Percentiles rank a stretch among this genome's conserved stretches.
These are phyloP conservation scores for Caenorhabditis zanzibari DNA, from an alignment of 2,888 invertebrate genomes.

Conservation along the genomic window DNA sequence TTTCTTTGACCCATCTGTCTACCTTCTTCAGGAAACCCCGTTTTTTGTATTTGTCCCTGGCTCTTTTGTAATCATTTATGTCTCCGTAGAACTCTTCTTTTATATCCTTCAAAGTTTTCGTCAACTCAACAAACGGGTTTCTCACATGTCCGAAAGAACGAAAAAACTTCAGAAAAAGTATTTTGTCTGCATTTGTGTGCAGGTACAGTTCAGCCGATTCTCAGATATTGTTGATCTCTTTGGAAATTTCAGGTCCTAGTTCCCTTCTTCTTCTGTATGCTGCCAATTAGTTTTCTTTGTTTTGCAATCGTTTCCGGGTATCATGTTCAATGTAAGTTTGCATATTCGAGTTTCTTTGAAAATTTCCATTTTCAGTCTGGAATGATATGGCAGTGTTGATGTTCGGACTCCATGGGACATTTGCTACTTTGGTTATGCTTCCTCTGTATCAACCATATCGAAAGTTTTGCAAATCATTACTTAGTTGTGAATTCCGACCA, in stretches of 20 bases:
- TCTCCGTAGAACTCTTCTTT: slow-evolving; percentile 34
- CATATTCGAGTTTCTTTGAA: neutral
- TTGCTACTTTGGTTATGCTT: slow-evolving; percentile 46
- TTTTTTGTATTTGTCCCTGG: slow-evolving; percentile 41
- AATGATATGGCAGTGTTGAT: slow-evolving; percentile 46
- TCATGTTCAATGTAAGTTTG: slow-evolving; percentile 42
- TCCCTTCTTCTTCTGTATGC: slow-evolving; percentile 37
- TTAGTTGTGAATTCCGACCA: slow-evolving; percentile 21
- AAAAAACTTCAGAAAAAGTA: slow-evolving; percentile 36
- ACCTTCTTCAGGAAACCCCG: slow-evolving; percentile 41
- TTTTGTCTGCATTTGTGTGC: slow-evolving; percentile 43
- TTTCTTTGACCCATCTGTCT: slow-evolving; percentile 46
- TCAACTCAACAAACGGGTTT: slow-evolving; percentile 35
- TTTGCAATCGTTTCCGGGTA: slow-evolving; percentile 42
- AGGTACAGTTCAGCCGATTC: slow-evolving; percentile 21
- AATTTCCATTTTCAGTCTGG: slow-evolving; percentile 32
- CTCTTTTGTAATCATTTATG: slow-evolving; percentile 23
- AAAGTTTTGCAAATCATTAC: slow-evolving; percentile 13
- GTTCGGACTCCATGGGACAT: slow-evolving; percentile 46
- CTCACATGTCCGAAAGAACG: slow-evolving; percentile 50
- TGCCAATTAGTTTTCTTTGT: slow-evolving; percentile 44
- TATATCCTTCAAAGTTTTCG: slow-evolving; percentile 44
- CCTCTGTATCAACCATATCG: slow-evolving; percentile 47
- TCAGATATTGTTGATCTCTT: too few species aligned
- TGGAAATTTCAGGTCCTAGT: slow-evolving; percentile 41